These are phyloP conservation scores for Axis porcinus DNA, from an alignment of 2,113 vertebrate species.

Conservation along the genomic window DNA sequence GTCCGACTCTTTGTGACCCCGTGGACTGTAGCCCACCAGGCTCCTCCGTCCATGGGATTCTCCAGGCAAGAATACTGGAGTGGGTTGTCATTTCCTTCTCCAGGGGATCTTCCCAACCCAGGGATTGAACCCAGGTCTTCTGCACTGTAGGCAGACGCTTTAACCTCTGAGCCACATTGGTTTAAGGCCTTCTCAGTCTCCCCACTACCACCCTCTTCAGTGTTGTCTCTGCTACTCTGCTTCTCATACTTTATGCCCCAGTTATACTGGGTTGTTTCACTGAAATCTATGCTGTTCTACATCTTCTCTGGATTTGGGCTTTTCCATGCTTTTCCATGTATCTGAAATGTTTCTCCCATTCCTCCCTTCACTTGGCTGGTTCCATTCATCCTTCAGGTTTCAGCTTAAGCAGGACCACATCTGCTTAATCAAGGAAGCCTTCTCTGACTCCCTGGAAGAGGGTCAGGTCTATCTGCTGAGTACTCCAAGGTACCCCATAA, in stretches of 20 bases:
- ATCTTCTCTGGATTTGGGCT: not conserved
- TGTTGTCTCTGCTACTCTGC: not conserved
- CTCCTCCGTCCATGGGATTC: too few relatives aligned
- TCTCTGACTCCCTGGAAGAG: not conserved
- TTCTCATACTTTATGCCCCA: not conserved
- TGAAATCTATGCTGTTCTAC: not conserved
- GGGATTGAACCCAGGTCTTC: too few relatives aligned
- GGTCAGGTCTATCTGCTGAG: not conserved
- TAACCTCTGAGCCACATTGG: not conserved
- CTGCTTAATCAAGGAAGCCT: not conserved
- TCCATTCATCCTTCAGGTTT: not conserved
- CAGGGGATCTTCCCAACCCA: too few relatives aligned
- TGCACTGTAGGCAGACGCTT: too few relatives aligned
- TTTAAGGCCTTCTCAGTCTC: not conserved
- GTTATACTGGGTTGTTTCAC: not conserved
- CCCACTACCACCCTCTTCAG: not conserved
- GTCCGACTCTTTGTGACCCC: too few relatives aligned
- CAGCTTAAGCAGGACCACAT: not conserved
- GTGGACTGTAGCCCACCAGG: too few relatives aligned
- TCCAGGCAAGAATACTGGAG: too few relatives aligned
- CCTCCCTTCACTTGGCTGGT: not conserved
- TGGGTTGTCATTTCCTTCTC: not conserved
- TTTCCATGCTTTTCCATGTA: not conserved
- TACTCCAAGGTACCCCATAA: not conserved
- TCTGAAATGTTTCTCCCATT: not conserved